Conservation (phyloP, 2,113 vertebrate species). For the Ochotona curzoniae region DNA sequence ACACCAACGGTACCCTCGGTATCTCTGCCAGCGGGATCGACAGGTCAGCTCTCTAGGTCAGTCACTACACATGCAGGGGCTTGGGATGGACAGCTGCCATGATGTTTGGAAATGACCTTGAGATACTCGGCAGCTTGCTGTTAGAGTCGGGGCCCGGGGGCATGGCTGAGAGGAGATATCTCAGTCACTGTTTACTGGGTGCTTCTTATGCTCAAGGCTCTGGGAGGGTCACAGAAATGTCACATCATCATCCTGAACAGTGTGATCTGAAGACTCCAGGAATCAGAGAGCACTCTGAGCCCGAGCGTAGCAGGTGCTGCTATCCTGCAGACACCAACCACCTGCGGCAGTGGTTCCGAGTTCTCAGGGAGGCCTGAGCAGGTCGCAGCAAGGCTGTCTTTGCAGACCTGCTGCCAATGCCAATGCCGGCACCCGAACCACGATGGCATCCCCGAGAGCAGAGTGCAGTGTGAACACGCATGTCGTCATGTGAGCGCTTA, state of each 20-base stretch:
- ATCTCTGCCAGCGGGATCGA: background rate
- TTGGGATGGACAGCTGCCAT: background rate
- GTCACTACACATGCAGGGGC: background rate
- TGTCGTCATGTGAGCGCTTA: accelerated
- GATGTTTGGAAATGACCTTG: background rate
- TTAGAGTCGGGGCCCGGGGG: background rate
- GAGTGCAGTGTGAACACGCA: background rate
- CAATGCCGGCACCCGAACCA: background rate
- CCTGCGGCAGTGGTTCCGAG: too few relatives aligned
- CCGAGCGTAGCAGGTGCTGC: background rate
- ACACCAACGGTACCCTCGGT: background rate
- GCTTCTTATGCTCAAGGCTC: background rate
- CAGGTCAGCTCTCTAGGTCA: background rate
- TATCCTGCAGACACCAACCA: background rate
- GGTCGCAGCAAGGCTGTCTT: too few relatives aligned
- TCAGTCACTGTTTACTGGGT: background rate
- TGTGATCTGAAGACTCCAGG: background rate
- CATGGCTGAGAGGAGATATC: background rate
- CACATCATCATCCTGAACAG: background rate
- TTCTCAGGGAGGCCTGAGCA: accelerated
- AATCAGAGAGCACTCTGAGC: background rate
- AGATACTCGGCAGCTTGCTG: background rate
- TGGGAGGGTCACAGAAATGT: background rate
- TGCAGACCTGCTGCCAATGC: background rate
- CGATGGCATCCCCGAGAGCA: too few relatives aligned